A percentile compares a stretch with the other conserved stretches of the same genome.
Conservation (phyloP, 64 coral and sea anemone genomes). For the Trachythela sp. region DNA sequence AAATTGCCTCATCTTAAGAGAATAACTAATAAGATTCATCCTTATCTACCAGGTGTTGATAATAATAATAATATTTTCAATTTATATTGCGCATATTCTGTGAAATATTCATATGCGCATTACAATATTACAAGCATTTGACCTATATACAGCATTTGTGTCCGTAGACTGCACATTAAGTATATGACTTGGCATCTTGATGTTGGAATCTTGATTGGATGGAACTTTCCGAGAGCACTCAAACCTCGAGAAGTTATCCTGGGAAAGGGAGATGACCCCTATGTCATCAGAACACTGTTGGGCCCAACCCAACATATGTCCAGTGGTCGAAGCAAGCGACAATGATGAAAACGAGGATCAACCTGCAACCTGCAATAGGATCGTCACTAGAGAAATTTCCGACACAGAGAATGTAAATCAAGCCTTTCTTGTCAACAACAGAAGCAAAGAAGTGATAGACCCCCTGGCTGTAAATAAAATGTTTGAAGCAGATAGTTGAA, state of each 20-base stretch:
- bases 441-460: neutral
- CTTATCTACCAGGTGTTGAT: conserved; percentile 14
- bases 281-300: conserved; percentile 40
- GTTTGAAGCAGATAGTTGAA: neutral
- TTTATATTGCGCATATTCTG: too few species aligned
- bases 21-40: conserved; percentile 43
- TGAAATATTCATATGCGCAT: too few species aligned
- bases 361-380: neutral
- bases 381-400: neutral
- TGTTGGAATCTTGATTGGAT: conserved; percentile 56
- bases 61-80: too few species aligned
- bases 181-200: too few species aligned
- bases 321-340: neutral
- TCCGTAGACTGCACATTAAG: too few species aligned
- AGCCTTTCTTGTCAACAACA: too few species aligned
- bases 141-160: too few species aligned
- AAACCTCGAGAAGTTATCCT: conserved; percentile 62
- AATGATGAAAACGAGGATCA: neutral
- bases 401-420: too few species aligned
- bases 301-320: conserved; percentile 42
- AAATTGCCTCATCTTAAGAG: conserved; percentile 42
- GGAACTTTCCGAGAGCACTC: conserved; percentile 55
- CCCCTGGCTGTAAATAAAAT: neutral
- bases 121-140: too few species aligned
- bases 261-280: conserved; percentile 45